Percentiles rank a stretch among this genome's conserved stretches.
Evolutionary conservation across 2,113 vertebrate genomes (phyloP).

Genomic region (Labrus mixtus): DNA sequence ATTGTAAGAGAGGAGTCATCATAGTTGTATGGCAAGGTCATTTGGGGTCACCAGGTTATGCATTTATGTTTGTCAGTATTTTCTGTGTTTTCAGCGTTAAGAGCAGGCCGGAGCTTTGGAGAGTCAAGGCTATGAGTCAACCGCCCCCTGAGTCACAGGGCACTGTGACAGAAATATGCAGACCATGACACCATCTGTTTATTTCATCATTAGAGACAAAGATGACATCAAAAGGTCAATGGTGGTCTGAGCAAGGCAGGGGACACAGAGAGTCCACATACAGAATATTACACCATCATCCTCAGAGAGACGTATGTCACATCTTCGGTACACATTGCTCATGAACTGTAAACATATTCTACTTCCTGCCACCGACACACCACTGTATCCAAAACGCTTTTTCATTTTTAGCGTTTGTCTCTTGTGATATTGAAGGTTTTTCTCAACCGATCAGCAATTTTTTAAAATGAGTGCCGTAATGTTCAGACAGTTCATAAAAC

Average conservation of each 20-base stretch:
- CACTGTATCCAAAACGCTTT: conserved; percentile 44
- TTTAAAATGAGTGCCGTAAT: too few species aligned
- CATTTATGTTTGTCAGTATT: conserved; percentile 9
- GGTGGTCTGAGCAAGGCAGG: neutral
- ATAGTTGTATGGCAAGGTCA: neutral
- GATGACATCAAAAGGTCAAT: conserved; percentile 42
- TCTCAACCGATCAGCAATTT: neutral
- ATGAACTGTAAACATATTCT: conserved; percentile 19
- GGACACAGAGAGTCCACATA: neutral
- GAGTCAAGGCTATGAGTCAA: conserved; percentile 47
- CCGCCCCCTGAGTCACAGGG: conserved; percentile 19
- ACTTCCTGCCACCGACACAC: neutral
- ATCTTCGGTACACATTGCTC: conserved; percentile 24
- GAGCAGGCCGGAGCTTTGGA: conserved; percentile 10
- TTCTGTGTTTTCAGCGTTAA: conserved; percentile 11
- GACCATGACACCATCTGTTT: conserved; percentile 61
- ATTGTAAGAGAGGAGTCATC: neutral
- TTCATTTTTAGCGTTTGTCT: conserved; percentile 42
- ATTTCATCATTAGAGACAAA: conserved; percentile 61
- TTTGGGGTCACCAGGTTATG: conserved; percentile 10
- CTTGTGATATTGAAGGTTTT: conserved; percentile 49
- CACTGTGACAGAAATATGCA: conserved; percentile 32
- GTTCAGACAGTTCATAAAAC: too few species aligned
- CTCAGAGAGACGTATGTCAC: conserved; percentile 11
- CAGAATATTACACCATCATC: conserved; percentile 6